Percentiles rank a stretch among this genome's conserved stretches.
Conservation (phyloP, 2,113 vertebrate genomes). For the Gadus chalcogrammus region DNA sequence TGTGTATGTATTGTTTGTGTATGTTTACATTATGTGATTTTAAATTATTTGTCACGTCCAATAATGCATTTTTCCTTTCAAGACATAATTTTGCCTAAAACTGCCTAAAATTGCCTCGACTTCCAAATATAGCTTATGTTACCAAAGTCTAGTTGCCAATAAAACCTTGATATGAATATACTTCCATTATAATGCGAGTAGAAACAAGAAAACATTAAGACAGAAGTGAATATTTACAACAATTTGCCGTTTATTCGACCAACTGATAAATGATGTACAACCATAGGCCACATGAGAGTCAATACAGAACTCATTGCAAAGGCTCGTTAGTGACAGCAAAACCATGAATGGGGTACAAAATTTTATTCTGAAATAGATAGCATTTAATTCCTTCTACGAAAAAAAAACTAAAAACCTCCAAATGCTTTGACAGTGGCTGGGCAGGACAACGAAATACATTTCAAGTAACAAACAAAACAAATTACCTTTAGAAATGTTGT, state of each 20-base stretch:
- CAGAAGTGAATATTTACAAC: constrained; percentile 60
- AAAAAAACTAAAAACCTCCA: constrained; percentile 17
- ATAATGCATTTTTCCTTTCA: too few relatives aligned
- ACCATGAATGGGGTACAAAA: constrained; percentile 47
- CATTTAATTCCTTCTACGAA: constrained; percentile 18
- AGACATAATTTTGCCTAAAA: too few relatives aligned
- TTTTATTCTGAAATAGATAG: constrained; percentile 30
- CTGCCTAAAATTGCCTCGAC: too few relatives aligned
- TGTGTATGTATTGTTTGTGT: too few relatives aligned
- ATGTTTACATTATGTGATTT: too few relatives aligned
- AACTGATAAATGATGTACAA: constrained; percentile 34
- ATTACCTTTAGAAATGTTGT: constrained; percentile 23
- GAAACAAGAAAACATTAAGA: background rate
- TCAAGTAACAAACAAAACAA: constrained; percentile 47
- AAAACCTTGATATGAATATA: background rate
- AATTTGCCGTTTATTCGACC: constrained; percentile 58
- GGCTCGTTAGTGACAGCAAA: constrained; percentile 19
- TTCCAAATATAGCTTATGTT: too few relatives aligned
- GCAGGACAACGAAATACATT: constrained; percentile 44
- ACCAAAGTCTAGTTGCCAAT: too few relatives aligned
- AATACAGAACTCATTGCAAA: constrained; percentile 28
- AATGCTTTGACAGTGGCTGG: constrained; percentile 4
- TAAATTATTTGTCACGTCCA: too few relatives aligned
- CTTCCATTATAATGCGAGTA: background rate
- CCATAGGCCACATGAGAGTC: constrained; percentile 41